Evolutionary conservation across 2,113 vertebrate species (phyloP).

Genomic region (Peromyscus maniculatus): DNA sequence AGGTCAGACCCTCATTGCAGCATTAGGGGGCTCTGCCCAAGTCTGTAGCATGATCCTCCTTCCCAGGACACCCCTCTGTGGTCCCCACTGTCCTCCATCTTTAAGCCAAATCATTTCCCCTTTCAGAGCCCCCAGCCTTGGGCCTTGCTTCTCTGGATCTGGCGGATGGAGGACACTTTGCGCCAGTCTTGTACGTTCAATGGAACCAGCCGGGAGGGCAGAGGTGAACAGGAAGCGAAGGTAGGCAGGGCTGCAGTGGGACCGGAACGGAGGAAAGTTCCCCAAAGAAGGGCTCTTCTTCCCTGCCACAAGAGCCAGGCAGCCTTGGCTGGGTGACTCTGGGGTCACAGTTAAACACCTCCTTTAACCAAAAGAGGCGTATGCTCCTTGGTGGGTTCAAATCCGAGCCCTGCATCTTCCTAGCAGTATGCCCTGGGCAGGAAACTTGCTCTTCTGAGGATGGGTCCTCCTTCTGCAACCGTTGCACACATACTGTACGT

Average conservation of each 20-base stretch:
- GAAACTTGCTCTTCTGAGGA: conserved; percentile 9
- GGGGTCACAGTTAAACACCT: neutral
- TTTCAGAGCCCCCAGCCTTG: neutral
- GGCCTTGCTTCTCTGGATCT: conserved; percentile 35
- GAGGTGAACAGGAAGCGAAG: neutral
- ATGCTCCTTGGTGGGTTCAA: neutral
- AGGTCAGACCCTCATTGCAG: conserved; percentile 76
- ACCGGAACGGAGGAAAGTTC: neutral
- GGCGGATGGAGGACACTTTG: neutral
- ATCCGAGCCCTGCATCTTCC: conserved; percentile 37
- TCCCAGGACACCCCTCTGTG: conserved; percentile 21
- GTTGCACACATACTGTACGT: neutral
- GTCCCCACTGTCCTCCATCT: conserved; percentile 8
- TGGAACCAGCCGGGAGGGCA: neutral
- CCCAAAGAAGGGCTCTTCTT: neutral
- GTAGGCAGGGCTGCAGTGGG: neutral
- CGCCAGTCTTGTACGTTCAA: neutral
- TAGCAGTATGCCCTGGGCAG: neutral
- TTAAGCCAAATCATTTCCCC: conserved; percentile 52
- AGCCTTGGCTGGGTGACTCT: conserved; percentile 2
- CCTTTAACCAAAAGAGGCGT: neutral
- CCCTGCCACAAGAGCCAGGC: neutral
- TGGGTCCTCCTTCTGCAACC: conserved; percentile 14
- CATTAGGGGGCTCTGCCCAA: conserved; percentile 67
- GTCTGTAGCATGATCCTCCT: conserved; percentile 56